Evolutionary conservation across 2,797 vertebrate genomes (phyloP).

Genomic region (Pantherophis alleghaniensis): DNA sequence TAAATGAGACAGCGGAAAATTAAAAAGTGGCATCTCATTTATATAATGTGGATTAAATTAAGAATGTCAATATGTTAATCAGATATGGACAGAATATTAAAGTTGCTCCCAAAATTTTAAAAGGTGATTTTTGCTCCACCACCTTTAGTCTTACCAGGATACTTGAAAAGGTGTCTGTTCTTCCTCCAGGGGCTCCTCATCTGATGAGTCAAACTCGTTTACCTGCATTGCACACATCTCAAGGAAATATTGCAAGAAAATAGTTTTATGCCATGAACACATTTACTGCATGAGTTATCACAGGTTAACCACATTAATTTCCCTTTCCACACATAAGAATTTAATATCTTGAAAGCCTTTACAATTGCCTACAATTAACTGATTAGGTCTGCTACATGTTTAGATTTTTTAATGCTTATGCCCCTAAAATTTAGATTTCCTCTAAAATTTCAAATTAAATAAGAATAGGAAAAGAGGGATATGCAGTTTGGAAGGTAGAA

Average conservation of each 20-base stretch:
- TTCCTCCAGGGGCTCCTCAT: slow-evolving; percentile 80
- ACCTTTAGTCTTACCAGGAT: slow-evolving; percentile 76
- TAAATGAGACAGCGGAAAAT: neutral
- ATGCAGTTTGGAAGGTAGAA: neutral
- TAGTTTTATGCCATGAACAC: neutral
- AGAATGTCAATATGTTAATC: neutral
- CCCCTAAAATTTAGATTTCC: neutral
- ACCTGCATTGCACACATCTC: slow-evolving; percentile 64
- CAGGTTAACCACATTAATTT: neutral
- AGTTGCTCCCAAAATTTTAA: neutral
- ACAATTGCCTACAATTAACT: neutral
- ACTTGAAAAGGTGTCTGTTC: slow-evolving; percentile 78
- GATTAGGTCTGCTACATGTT: neutral
- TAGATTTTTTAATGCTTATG: neutral
- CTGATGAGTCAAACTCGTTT: slow-evolving; percentile 86
- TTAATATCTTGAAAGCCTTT: neutral
- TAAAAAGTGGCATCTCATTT: neutral
- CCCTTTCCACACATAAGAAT: neutral
- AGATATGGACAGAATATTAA: neutral
- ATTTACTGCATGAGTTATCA: neutral
- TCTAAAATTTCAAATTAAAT: neutral
- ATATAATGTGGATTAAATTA: neutral
- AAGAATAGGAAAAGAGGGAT: neutral
- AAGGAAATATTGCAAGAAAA: neutral
- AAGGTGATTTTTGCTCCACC: neutral